Evolutionary conservation across 1,140 invertebrate genomes (phyloP).

Genomic region (Meteorus sp.): DNA sequence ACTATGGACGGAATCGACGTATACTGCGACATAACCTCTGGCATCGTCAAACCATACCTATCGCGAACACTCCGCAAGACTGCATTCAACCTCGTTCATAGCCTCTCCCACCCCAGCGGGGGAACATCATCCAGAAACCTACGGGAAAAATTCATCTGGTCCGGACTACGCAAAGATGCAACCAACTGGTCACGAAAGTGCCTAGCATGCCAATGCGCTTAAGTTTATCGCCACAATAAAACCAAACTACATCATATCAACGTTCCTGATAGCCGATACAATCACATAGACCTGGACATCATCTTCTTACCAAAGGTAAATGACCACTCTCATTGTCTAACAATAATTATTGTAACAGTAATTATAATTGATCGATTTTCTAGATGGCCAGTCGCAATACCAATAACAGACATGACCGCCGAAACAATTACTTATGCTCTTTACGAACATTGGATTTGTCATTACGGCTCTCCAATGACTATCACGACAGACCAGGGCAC

Average conservation of each 20-base stretch:
- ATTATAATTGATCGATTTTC: conserved; percentile 36
- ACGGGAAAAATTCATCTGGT: conserved; percentile 36
- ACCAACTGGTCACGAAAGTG: conserved; percentile 30
- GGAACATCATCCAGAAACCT: conserved; percentile 30
- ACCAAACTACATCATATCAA: conserved; percentile 17
- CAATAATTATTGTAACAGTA: too few relatives aligned
- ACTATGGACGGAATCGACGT: conserved; percentile 15
- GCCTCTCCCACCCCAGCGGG: conserved; percentile 35
- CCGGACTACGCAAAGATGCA: conserved; percentile 29
- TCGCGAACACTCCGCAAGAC: conserved; percentile 24
- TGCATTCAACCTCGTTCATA: conserved; percentile 27
- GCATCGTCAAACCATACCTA: conserved; percentile 33
- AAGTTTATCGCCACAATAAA: conserved; percentile 31
- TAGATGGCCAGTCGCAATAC: conserved; percentile 49
- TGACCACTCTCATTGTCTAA: conserved; percentile 30
- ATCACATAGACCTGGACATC: conserved; percentile 44
- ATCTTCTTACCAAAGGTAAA: conserved; percentile 33
- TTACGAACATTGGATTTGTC: conserved; percentile 40
- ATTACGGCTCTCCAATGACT: conserved; percentile 40
- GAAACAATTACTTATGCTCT: conserved; percentile 29
- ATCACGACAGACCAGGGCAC: conserved; percentile 35
- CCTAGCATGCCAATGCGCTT: conserved; percentile 31
- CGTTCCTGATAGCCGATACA: conserved; percentile 28
- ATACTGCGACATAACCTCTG: conserved; percentile 27
- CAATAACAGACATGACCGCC: conserved; percentile 32